Conservation (phyloP, 2,113 vertebrate species). For the Herpailurus yagouaroundi region DNA sequence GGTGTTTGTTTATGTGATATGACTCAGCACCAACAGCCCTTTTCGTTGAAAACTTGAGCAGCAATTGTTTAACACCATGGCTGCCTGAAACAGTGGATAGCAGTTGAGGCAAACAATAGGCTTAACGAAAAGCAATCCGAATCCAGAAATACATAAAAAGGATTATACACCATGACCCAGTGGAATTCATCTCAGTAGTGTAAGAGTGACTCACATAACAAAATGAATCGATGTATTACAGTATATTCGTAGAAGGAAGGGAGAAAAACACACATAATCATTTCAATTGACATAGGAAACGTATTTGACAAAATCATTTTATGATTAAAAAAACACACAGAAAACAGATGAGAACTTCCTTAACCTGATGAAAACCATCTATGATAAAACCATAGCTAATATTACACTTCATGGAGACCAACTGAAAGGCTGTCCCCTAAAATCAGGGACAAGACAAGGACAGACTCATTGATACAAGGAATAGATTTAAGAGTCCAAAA, state of each 20-base stretch:
- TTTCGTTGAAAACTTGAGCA: constrained; percentile 19
- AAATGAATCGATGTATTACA: background rate
- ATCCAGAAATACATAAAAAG: background rate
- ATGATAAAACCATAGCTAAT: background rate
- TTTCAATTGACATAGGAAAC: background rate
- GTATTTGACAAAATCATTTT: background rate
- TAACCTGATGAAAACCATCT: background rate
- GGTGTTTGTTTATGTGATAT: background rate
- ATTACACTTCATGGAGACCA: background rate
- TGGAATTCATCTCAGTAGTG: background rate
- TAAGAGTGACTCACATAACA: constrained; percentile 28
- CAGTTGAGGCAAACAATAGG: background rate
- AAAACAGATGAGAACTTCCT: background rate
- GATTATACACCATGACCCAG: background rate
- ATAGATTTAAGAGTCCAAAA: background rate
- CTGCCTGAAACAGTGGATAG: background rate
- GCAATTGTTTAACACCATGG: constrained; percentile 14
- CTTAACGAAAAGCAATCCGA: constrained; percentile 19
- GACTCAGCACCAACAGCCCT: background rate
- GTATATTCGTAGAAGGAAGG: background rate
- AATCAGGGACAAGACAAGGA: background rate
- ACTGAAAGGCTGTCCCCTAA: background rate
- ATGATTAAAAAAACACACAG: background rate
- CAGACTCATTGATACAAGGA: background rate
- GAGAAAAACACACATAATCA: background rate